Base-by-base conservation (phyloP, 1,140 invertebrate species). In the Paralvinella palmiformis region DNA sequence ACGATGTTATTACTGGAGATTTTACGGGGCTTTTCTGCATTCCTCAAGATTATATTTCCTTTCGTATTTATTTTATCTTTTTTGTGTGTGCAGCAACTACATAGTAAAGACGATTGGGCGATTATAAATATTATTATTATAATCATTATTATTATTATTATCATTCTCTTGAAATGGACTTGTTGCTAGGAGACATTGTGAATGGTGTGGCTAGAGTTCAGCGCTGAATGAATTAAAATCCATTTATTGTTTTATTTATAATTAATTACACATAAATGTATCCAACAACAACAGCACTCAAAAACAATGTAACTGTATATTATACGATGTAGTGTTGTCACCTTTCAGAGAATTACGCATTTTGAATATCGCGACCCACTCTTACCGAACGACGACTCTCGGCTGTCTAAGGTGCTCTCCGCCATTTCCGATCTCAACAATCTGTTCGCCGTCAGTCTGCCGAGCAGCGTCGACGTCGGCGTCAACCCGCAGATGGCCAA, bases 281-380 rank as follows among this genome's bases (percentile, higher is more conserved):
- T 5, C 4, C 17, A 55, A 17, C n/a, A 24, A 55, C 31, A 31
- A 22, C 20, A 53, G 7, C 50, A 53, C 24, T 7, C 13, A 10
- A n/a, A 10, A 50, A 6, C 6, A 13, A 1, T 22, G 4, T 27
- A 10, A 17, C 13, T 27, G n/a, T 35, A 31, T 57, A 17, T 32
- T 4, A 62, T 59, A 10, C 20, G 7, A 10, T n/a, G 37, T 41
- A n/a, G 10, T n/a, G 10, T n/a, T 41, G 10, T 41, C 33, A 6
- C 41, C 65, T 13, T 67, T 20, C 67, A 77, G 75, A 64, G 66
- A 52, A 68, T 77, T 3, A 74, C 74, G 0, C 73, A 75, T 62
- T 59, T 77, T 17, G 70, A 77, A 52, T 57, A 74, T 7, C 70
- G 71, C 24, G 73, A 76, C 63, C 56, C 53, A 1, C 53, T 67